These are phyloP conservation scores for Novumbra hubbsi DNA, from an alignment of 2,797 vertebrate genomes.

Conservation along the genomic window DNA sequence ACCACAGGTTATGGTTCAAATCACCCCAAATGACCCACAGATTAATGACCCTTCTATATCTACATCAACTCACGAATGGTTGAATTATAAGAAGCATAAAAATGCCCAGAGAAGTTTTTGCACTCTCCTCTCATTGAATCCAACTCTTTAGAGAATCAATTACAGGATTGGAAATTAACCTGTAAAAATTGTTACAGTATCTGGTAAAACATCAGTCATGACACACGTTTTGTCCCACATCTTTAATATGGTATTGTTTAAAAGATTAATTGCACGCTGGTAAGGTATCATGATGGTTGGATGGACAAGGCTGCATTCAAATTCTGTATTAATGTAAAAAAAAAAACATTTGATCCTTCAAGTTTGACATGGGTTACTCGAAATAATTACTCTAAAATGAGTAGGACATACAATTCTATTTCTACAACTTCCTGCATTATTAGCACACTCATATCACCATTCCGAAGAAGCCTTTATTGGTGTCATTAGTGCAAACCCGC, in stretches of 20 bases:
- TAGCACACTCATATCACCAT: background rate
- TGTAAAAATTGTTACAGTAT: background rate
- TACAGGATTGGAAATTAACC: background rate
- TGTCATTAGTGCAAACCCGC: background rate
- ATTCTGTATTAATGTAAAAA: slow-evolving; percentile 3
- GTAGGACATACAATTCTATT: background rate
- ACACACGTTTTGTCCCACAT: background rate
- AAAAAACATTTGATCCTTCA: slow-evolving; percentile 11
- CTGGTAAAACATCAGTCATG: background rate
- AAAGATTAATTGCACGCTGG: background rate
- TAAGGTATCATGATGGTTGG: background rate
- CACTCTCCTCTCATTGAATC: background rate
- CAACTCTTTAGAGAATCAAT: background rate
- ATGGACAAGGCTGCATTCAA: slow-evolving; percentile 6
- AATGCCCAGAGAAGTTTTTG: background rate
- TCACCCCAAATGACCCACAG: too few species aligned
- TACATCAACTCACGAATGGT: background rate
- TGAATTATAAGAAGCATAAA: background rate
- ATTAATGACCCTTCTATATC: background rate
- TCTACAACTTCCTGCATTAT: background rate
- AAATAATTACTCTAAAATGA: background rate
- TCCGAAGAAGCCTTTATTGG: background rate
- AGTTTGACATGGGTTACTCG: background rate
- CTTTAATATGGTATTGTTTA: background rate
- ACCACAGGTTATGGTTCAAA: too few species aligned